Conservation (phyloP, 2,113 vertebrate species). For the Phrynocephalus versicolor region DNA sequence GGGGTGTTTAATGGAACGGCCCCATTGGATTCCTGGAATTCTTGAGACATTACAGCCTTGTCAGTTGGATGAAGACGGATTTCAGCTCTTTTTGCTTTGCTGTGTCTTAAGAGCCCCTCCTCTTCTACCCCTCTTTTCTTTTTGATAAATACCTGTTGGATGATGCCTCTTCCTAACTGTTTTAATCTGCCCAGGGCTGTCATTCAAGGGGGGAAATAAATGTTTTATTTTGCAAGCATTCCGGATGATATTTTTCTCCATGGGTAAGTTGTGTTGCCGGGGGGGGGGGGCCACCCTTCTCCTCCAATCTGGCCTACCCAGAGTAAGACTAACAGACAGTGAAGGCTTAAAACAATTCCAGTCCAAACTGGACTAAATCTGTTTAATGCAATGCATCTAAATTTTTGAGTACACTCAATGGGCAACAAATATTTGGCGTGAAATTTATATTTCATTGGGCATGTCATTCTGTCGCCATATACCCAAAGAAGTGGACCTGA, state of each 20-base stretch:
- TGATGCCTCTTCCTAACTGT: slow-evolving; percentile 61
- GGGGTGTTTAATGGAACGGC: slow-evolving; percentile 74
- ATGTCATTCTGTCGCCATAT: too few relatives aligned
- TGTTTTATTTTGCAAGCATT: slow-evolving; percentile 35
- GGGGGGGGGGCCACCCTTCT: slow-evolving; percentile 11
- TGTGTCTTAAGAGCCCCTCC: slow-evolving; percentile 52
- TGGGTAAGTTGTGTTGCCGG: too few relatives aligned
- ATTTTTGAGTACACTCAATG: too few relatives aligned
- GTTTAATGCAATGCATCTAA: not conserved
- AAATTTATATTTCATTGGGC: too few relatives aligned
- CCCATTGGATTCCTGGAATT: slow-evolving; percentile 71
- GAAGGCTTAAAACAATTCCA: too few relatives aligned
- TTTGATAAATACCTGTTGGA: slow-evolving; percentile 67
- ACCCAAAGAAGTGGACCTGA: too few relatives aligned
- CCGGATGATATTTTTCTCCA: slow-evolving; percentile 40
- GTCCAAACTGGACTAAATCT: not conserved
- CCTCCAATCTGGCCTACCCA: too few relatives aligned
- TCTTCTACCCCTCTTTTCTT: not conserved
- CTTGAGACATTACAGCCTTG: slow-evolving; percentile 70
- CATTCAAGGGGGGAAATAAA: not conserved
- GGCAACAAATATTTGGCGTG: too few relatives aligned
- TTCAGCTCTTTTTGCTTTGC: slow-evolving; percentile 66
- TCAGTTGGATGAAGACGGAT: slow-evolving; percentile 68
- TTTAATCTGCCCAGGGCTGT: slow-evolving; percentile 51
- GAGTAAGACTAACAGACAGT: too few relatives aligned